phyloP scores from a whole-genome alignment of 2,113 vertebrate species.

The Microtus pennsylvanicus region DNA sequence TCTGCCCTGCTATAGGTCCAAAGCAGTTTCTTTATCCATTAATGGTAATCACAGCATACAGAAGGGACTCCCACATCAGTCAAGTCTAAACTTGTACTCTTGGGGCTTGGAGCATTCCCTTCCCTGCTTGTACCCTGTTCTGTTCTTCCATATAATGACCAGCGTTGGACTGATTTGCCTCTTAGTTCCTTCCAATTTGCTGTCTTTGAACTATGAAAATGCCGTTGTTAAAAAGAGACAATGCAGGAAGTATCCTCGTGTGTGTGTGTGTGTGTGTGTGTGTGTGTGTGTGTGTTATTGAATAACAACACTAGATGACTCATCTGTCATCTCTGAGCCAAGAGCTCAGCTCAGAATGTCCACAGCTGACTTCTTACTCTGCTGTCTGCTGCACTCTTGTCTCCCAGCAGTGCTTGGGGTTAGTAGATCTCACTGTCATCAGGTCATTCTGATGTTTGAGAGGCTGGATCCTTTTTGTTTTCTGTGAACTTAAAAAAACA shows the following conservation, averaged over 20 bases:
- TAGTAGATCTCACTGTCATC: background rate
- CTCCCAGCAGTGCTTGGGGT: background rate
- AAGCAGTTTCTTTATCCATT: no score
- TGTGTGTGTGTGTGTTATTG: conserved; percentile 26
- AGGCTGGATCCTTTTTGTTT: conserved; percentile 37
- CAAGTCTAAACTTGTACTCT: background rate
- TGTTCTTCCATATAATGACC: background rate
- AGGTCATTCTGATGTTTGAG: conserved; percentile 35
- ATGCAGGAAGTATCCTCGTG: background rate
- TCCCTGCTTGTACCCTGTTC: background rate
- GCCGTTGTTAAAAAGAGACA: conserved; percentile 40
- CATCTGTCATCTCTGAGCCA: conserved; percentile 17
- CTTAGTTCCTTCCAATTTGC: conserved; percentile 25
- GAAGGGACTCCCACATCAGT: no score
- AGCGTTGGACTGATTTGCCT: background rate
- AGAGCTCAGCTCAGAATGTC: background rate
- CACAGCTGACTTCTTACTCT: background rate
- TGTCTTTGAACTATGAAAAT: conserved; percentile 55
- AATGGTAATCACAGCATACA: no score
- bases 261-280: conserved; percentile 46
- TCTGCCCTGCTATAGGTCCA: no score
- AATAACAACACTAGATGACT: conserved; percentile 34
- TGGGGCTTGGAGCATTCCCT: background rate
- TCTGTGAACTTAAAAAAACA: background rate
- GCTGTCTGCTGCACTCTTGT: background rate